Evolutionary conservation across 2,888 invertebrate species (phyloP), one percentile per base, ranked within the genome.

Genomic region (Folsomia manolachei): DNA sequence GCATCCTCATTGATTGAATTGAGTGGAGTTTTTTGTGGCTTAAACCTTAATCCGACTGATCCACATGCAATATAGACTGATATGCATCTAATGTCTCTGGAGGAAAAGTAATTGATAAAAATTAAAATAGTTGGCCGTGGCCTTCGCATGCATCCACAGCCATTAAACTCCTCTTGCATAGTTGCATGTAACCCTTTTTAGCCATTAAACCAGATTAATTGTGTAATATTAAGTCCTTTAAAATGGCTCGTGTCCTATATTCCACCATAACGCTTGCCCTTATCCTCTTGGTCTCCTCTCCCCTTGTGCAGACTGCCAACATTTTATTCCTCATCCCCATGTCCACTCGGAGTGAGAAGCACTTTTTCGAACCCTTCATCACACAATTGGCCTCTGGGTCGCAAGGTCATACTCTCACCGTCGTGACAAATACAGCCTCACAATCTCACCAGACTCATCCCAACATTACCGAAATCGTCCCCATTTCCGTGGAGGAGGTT

Each of bases 291-390:
- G 14, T 39, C 14, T 9, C 39, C 14, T 14, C 39, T 9, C 39
- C 7, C 4, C 39, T 9, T 14, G 39, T 39, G 4, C 7, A 39
- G 14, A 39, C 4, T 39, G 60, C 62, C 14, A 62, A 25, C 7
- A 62, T 62, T 24, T 62, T 62, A 24, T 62, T 62, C 62, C 62
- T 62, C 23, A 25, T 62, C 24, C 62, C 62, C 11, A 25, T 62
- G 23, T 14, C 62, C 4, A 62, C 62, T 7, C 2, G 62, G 26
- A 62, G 62, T 62, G 62, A 62, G 25, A 62, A 62, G 24, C 62
- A 62, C n/a, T 62, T 62, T 25, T 62, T 24, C 62, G 21, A 19
- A 4, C 62, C 62, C 11, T n/a, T 62, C 2, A 62, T 62, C n/a
- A 2, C 4, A 11, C 7, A 11, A 62, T 62, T 62, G 26, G 62